A percentile compares a stretch with the other conserved stretches of the same genome.
Evolutionary conservation across 2,113 vertebrate genomes (phyloP).

Genomic region (Trochalopteron elliotii): DNA sequence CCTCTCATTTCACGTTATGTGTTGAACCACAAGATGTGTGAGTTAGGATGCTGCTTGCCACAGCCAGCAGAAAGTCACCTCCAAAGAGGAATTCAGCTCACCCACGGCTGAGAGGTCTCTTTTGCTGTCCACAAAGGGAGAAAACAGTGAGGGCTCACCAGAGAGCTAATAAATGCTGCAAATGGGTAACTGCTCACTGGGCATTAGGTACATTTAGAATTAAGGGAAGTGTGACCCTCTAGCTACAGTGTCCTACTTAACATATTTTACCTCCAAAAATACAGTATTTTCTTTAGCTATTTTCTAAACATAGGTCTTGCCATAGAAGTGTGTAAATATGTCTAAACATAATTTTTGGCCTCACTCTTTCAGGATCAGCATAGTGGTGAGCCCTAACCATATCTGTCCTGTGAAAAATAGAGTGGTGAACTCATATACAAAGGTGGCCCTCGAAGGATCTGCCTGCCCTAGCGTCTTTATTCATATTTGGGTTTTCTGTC

Average conservation of each 20-base stretch:
- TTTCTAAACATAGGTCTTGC: not conserved
- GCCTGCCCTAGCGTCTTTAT: not conserved
- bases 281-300: not conserved
- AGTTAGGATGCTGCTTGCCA: not conserved
- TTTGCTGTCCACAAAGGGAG: not conserved
- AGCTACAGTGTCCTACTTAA: not conserved
- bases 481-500: not conserved
- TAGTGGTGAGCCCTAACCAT: not conserved
- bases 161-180: not conserved
- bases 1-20: fast-evolving
- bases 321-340: not conserved
- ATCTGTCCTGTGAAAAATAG: not conserved
- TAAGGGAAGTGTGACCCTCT: not conserved
- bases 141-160: not conserved
- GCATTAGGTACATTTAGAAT: not conserved
- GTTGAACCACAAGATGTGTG: not conserved
- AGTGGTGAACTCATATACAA: not conserved
- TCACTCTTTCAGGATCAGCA: not conserved
- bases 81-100: not conserved
- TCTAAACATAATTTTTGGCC: not conserved
- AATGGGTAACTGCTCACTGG: not conserved
- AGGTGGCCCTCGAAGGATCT: not conserved
- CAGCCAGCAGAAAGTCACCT: not conserved
- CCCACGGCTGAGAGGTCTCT: not conserved
- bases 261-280: not conserved